Conservation (phyloP, 2,888 invertebrate genomes). For the Archaeoteleia sp. region DNA sequence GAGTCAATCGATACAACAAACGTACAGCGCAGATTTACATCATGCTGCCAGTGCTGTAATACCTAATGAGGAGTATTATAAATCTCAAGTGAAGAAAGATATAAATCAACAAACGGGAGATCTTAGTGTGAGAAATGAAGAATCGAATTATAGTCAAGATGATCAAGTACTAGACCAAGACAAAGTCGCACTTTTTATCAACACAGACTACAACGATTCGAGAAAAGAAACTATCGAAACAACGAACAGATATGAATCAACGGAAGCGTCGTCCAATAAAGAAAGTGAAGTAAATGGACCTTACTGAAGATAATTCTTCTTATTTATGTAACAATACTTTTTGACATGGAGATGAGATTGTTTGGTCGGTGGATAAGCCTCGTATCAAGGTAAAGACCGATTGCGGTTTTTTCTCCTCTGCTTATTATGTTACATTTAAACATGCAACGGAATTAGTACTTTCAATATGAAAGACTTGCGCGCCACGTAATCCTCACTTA, state of each 20-base stretch:
- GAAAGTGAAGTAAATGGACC: slow-evolving; percentile 14
- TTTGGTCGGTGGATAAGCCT: slow-evolving; percentile 22
- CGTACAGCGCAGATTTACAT: slow-evolving; percentile 57
- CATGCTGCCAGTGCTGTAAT: slow-evolving; percentile 47
- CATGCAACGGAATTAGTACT: slow-evolving; percentile 34
- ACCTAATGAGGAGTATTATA: slow-evolving; percentile 37
- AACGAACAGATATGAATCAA: not conserved
- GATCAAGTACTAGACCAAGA: slow-evolving; percentile 52
- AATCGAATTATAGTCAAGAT: slow-evolving; percentile 31
- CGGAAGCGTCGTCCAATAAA: slow-evolving; percentile 13
- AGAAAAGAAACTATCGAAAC: slow-evolving; percentile 54
- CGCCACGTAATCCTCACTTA: slow-evolving; percentile 36
- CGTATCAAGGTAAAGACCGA: slow-evolving; percentile 36
- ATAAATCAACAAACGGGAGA: slow-evolving; percentile 31
- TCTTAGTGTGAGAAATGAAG: slow-evolving; percentile 7
- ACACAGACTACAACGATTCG: slow-evolving; percentile 61
- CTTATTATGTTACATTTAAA: slow-evolving; percentile 30
- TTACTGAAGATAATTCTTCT: slow-evolving; percentile 12
- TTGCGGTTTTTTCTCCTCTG: slow-evolving; percentile 12
- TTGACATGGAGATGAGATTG: not conserved
- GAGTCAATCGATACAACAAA: slow-evolving; percentile 58
- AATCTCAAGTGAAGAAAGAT: slow-evolving; percentile 44
- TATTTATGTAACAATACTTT: slow-evolving; percentile 16
- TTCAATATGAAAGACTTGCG: slow-evolving; percentile 35
- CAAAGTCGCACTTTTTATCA: slow-evolving; percentile 67